Base-by-base conservation (phyloP, 1,140 invertebrate species). In the Tribolium castaneum region DNA sequence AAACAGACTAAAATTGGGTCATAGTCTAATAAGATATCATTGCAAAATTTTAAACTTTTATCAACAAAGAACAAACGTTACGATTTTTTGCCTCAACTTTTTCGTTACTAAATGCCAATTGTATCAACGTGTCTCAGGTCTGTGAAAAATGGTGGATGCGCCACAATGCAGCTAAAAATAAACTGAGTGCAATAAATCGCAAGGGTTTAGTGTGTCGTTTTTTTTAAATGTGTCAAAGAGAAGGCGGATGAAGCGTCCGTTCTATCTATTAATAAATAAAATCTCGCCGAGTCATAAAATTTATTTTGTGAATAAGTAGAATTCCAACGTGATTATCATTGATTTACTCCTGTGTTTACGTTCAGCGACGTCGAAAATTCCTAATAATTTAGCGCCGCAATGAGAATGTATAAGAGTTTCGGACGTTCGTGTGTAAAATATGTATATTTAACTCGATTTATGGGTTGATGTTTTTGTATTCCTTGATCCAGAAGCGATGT, bases 331-430 rank as follows among this genome's bases (percentile, higher is more conserved):
- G 59, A 35, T 71, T 52, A 66, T 71, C 59, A 35, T 35, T 77
- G 76, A 77, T 77, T 77, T 77, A 77, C 76, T 16, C 39, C n/a
- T 54, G 54, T 77, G 76, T 77, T 77, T 77, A 72, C 59, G 59
- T 71, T 66, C 70, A 22, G 6, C 16, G 54, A 49, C 22, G 25
- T 77, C 76, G 5, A 71, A 22, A 77, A 76, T 76, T 54, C 62
- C 76, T 56, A 71, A 71, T 77, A 77, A 70, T 76, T 76, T 70
- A 50, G 51, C n/a, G 59, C 39, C 59, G 54, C 34, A 13, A 52
- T 39, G 51, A 10, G 35, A 52, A 35, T 30, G 71, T 45, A 45
- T 52, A 52, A 52, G 51, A 52, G 16, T 52, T 52, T 52, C 51
- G 51, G 16, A 52, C 12, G 10, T 52, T 14, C 13, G n/a, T 22